Conservation (phyloP, 2,113 vertebrate genomes). For the Psephotus haematonotus region DNA sequence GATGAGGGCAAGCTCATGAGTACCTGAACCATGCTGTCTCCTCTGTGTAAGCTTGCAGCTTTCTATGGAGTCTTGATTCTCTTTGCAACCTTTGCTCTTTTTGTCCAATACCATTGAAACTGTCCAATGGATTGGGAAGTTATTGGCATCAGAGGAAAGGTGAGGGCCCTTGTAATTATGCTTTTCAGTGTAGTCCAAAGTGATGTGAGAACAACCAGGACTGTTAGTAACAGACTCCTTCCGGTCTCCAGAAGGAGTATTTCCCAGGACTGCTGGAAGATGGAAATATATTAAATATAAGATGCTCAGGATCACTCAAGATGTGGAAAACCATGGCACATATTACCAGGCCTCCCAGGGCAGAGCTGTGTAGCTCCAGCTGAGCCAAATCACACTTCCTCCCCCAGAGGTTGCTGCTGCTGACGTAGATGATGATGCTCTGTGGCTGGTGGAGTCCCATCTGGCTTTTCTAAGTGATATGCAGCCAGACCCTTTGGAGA, state of each 20-base stretch:
- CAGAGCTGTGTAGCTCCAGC: neutral
- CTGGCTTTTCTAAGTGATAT: neutral
- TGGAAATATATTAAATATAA: neutral
- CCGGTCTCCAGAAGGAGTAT: neutral
- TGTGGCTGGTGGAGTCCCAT: neutral
- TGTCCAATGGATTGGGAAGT: neutral
- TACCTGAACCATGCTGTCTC: neutral
- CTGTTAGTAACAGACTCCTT: no score
- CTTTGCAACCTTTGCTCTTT: neutral
- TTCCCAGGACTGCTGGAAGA: neutral
- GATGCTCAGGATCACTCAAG: neutral
- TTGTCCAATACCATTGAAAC: neutral
- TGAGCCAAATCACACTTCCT: neutral
- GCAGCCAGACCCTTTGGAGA: neutral
- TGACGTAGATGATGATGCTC: neutral
- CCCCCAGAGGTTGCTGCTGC: neutral
- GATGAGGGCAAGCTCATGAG: neutral
- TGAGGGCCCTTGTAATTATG: rapidly evolving
- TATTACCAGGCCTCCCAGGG: neutral
- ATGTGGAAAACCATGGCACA: neutral
- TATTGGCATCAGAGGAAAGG: neutral
- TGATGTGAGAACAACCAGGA: neutral
- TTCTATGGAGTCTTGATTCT: neutral
- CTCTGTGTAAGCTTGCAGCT: neutral
- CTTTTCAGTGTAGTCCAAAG: neutral